Conservation (phyloP, 2,888 invertebrate genomes). For the Pristionchus maxplancki region DNA sequence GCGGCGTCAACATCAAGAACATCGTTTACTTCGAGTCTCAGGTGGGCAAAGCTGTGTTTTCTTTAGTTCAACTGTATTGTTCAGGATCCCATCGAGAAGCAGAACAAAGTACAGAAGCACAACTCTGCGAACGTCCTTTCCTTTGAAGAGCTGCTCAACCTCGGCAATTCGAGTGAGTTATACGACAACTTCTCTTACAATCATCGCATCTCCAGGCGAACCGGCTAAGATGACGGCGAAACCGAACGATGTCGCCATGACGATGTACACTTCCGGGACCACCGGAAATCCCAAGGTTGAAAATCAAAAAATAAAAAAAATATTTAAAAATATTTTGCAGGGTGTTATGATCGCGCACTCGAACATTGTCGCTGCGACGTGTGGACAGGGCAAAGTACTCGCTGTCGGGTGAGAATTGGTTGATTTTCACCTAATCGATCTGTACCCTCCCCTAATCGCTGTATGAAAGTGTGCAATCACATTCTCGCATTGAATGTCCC, state of each 20-base stretch:
- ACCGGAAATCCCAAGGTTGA: slow-evolving; percentile 83
- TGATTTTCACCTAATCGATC: neutral
- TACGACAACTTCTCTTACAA: too few species aligned
- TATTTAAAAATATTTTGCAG: neutral
- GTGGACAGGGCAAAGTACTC: slow-evolving; percentile 79
- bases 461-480: too few species aligned
- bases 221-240: slow-evolving; percentile 81
- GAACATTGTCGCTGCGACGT: slow-evolving; percentile 80
- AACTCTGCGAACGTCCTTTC: slow-evolving; percentile 57
- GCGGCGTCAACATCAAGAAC: slow-evolving; percentile 68
- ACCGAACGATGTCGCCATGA: slow-evolving; percentile 90
- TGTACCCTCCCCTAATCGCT: too few species aligned
- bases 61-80: neutral
- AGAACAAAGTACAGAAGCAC: slow-evolving; percentile 23
- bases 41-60: neutral
- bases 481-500: too few species aligned
- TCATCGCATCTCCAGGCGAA: slow-evolving; percentile 52
- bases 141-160: slow-evolving; percentile 67
- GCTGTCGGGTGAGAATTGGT: slow-evolving; percentile 75
- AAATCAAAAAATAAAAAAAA: neutral
- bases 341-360: slow-evolving; percentile 80
- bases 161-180: neutral
- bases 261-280: slow-evolving; percentile 99
- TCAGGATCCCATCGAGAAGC: slow-evolving; percentile 44
- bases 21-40: slow-evolving; percentile 73